Percentiles rank a stretch among this genome's conserved stretches.
Evolutionary conservation across 2,888 invertebrate species (phyloP).

Genomic region (Pyrochroa serraticornis): DNA sequence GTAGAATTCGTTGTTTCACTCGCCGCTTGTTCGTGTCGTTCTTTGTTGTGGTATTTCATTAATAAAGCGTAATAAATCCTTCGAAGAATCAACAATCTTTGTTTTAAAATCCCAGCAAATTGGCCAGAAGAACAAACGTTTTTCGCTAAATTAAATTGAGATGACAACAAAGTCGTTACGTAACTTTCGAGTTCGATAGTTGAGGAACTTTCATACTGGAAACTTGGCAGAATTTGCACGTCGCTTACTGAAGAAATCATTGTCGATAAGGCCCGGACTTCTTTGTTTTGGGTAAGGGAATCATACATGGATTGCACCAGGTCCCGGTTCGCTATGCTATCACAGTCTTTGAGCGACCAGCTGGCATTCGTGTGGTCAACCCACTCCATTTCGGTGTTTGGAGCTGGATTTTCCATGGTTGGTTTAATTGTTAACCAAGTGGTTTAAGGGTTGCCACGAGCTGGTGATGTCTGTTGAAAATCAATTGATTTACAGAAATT

Average conservation of each 20-base stretch:
- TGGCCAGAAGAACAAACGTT: conserved; percentile 63
- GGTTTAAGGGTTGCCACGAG: neutral
- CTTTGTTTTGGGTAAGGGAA: conserved; percentile 62
- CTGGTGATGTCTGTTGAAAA: no score
- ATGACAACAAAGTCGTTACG: conserved; percentile 59
- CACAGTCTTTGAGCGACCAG: conserved; percentile 66
- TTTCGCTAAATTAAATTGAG: conserved; percentile 63
- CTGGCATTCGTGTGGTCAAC: conserved; percentile 64
- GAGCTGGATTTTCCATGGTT: conserved; percentile 39
- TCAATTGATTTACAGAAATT: no score
- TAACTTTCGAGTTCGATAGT: conserved; percentile 62
- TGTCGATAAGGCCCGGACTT: conserved; percentile 53
- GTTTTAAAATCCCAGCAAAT: conserved; percentile 63
- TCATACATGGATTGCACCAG: conserved; percentile 62
- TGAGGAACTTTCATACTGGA: conserved; percentile 60
- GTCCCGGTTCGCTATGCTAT: conserved; percentile 62
- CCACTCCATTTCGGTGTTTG: conserved; percentile 58
- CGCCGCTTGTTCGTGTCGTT: conserved; percentile 42
- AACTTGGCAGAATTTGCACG: conserved; percentile 59
- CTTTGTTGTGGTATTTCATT: conserved; percentile 62
- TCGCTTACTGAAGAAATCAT: conserved; percentile 50
- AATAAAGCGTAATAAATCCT: conserved; percentile 65
- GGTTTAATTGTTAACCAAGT: neutral
- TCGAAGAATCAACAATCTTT: conserved; percentile 63
- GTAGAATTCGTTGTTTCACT: conserved; percentile 10